Evolutionary conservation across 2,888 invertebrate species (phyloP), one percentile per base, ranked within the genome.

Genomic region (Drosophila paranaensis): DNA sequence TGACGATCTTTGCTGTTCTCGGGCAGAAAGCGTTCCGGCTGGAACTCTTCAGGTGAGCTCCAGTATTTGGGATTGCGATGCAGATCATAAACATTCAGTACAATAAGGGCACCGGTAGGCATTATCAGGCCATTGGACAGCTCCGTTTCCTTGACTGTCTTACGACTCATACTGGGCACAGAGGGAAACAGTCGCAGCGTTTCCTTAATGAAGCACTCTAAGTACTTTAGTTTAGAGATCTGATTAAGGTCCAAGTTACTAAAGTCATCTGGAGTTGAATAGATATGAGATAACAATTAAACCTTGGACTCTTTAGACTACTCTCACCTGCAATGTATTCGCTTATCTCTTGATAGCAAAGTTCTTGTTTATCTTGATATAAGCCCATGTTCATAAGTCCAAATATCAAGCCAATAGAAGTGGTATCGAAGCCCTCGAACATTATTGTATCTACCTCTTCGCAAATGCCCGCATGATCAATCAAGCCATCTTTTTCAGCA

Each of bases 391-490:
- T 91, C 91, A 91, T 88, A 0, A 91, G 69, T 0, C 72, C 78
- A 62, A 90, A 91, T 42, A 81, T 90, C 0, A 91, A 72, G 5
- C 83, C 82, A 56, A 90, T 89, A 0, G 91, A 91, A 13, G 91
- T 91, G 6, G 90, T 90, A 39, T 89, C 89, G 25, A 74, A 89
- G 0, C 89, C 85, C 40, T 63, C 85, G 25, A 82, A 80, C 94
- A 96, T 95, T 69, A 96, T 95, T 0, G 96, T 96, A 71, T 96
- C 95, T 0, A 96, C 95, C 93, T 96, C 95, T 88, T 95, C 95
- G 66, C 95, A 93, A 13, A 96, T 94, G 54, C 94, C 94, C 11
- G 93, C 61, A 64, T 91, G 91, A 71, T 91, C 88, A 11, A 91
- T 91, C 0, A 87, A 58, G 0, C 88, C 89, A 60, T 91, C 82